phyloP scores from a whole-genome alignment of 2,888 invertebrate species.

The Germaria angustata region DNA sequence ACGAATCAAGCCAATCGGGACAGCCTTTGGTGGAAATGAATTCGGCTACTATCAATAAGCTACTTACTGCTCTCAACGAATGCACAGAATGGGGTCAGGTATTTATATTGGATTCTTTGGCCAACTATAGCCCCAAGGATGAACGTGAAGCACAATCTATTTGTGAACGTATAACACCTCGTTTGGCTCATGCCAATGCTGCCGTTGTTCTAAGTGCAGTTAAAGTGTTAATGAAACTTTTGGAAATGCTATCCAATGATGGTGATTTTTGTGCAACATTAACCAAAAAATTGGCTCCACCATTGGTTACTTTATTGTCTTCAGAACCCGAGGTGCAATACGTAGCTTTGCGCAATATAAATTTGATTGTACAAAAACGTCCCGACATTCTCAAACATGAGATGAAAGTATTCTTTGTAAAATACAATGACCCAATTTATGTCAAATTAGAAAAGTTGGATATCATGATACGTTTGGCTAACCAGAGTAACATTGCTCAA shows the following conservation, averaged over 20 bases:
- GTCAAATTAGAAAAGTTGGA: slow-evolving; percentile 99
- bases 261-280: slow-evolving; percentile 96
- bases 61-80: slow-evolving; percentile 98
- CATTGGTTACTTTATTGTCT: slow-evolving; percentile 96
- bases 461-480: slow-evolving; percentile 99
- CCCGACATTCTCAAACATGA: slow-evolving; percentile 99
- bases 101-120: slow-evolving; percentile 97
- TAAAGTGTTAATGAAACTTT: slow-evolving; percentile 97
- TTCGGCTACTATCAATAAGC: slow-evolving; percentile 97
- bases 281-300: slow-evolving; percentile 99
- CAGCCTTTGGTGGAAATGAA: slow-evolving; percentile 96
- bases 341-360: slow-evolving; percentile 98
- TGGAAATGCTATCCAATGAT: slow-evolving; percentile 97
- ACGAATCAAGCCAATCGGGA: slow-evolving; percentile 97
- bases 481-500: slow-evolving; percentile 98
- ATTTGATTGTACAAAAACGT: slow-evolving; percentile 98
- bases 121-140: slow-evolving; percentile 98
- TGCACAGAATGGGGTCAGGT: slow-evolving; percentile 99
- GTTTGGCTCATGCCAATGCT: slow-evolving; percentile 98
- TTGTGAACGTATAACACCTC: slow-evolving; percentile 97
- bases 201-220: slow-evolving; percentile 99
- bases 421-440: slow-evolving; percentile 99
- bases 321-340: slow-evolving; percentile 99
- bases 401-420: slow-evolving; percentile 99
- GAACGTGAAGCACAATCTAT: slow-evolving; percentile 99